Percentiles rank a stretch among this genome's conserved stretches.
Evolutionary conservation across 2,113 vertebrate species (phyloP).

Genomic region (Pygoscelis antarcticus): DNA sequence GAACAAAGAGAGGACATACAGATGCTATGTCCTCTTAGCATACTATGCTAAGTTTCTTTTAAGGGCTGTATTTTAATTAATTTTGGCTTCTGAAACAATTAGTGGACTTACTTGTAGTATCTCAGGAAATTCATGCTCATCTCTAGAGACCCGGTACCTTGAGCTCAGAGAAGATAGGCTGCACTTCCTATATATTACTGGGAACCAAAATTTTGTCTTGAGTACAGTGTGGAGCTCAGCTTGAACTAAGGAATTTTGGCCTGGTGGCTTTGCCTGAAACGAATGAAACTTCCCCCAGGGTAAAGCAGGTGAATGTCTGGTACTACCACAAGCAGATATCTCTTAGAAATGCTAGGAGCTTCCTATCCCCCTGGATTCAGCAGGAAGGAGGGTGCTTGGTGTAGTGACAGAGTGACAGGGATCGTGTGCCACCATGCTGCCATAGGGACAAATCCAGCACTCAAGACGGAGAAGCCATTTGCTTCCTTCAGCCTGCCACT

Average conservation of each 20-base stretch:
- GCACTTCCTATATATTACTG: neutral
- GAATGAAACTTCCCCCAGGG: neutral
- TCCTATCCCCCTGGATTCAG: neutral
- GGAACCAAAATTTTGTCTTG: neutral
- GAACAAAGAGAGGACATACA: neutral
- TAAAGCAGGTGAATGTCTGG: neutral
- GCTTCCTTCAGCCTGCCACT: neutral
- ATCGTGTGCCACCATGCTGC: neutral
- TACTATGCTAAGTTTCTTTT: neutral
- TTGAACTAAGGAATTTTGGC: neutral
- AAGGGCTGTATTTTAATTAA: slow-evolving; percentile 44
- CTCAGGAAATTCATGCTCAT: neutral
- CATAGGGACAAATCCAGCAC: neutral
- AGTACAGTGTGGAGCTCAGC: neutral
- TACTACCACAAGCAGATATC: neutral
- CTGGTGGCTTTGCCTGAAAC: neutral
- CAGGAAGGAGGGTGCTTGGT: neutral
- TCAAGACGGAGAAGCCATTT: neutral
- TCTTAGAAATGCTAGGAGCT: neutral
- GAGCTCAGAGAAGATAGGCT: neutral
- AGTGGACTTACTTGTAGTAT: slow-evolving; percentile 11
- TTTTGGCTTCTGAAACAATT: slow-evolving; percentile 20
- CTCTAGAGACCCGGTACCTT: neutral
- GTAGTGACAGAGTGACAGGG: neutral
- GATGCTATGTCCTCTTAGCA: neutral